Conservation (phyloP, 92 coral and sea anemone genomes). For the Paramuricea clavata region DNA sequence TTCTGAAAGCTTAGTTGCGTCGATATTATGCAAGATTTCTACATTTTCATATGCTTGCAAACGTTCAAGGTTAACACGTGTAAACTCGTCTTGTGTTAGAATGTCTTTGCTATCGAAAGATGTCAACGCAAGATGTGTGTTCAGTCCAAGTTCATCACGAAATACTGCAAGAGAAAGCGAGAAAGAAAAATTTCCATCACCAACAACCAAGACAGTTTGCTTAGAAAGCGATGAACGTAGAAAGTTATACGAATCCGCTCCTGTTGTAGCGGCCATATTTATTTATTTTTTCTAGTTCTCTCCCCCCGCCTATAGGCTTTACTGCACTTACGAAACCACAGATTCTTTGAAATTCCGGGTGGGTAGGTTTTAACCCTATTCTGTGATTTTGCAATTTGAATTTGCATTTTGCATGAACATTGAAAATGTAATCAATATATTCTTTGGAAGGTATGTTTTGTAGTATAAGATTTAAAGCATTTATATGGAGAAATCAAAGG, state of each 20-base stretch:
- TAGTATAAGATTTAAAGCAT: neutral
- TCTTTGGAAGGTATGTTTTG: neutral
- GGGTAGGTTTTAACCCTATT: neutral
- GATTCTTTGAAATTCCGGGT: neutral
- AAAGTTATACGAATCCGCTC: constrained; percentile 59
- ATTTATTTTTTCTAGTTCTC: neutral
- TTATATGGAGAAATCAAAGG: neutral
- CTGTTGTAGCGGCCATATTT: constrained; percentile 29
- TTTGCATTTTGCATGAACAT: neutral
- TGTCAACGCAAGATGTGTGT: constrained; percentile 76
- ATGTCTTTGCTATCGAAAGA: constrained; percentile 81
- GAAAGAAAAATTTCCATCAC: constrained; percentile 98
- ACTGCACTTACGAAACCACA: too few relatives aligned
- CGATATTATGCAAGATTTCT: constrained; percentile 81
- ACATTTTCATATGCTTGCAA: constrained; percentile 66
- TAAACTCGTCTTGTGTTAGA: constrained; percentile 70
- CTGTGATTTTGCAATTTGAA: too few relatives aligned
- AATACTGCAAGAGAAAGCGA: constrained; percentile 78
- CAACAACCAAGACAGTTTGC: constrained; percentile 82
- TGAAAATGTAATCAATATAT: neutral
- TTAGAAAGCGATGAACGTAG: constrained; percentile 68
- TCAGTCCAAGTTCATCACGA: constrained; percentile 36
- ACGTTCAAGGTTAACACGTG: constrained; percentile 73
- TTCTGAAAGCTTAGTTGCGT: constrained; percentile 81
- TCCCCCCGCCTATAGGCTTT: neutral